A percentile compares a stretch with the other conserved stretches of the same genome.
phyloP scores from a whole-genome alignment of 2,113 vertebrate genomes.

The Ondatra zibethicus region DNA sequence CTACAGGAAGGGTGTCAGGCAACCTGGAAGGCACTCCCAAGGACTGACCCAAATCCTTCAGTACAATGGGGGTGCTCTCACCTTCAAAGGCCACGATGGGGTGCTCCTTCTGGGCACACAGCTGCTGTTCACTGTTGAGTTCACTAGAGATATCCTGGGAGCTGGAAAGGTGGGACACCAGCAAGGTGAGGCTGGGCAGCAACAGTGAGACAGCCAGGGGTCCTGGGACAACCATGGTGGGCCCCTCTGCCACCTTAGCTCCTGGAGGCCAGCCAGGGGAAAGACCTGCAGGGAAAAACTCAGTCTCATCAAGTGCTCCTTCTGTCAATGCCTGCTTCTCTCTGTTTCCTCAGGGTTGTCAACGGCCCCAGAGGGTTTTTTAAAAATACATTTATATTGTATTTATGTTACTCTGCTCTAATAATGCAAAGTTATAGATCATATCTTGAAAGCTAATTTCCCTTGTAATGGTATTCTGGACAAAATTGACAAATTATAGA shows the following conservation, averaged over 20 bases:
- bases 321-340: not conserved
- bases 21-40: not conserved
- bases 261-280: conserved; percentile 87
- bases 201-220: conserved; percentile 88
- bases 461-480: conserved; percentile 62
- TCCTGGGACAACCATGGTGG: conserved; percentile 92
- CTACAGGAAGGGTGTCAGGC: not conserved
- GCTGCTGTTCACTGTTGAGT: conserved; percentile 83
- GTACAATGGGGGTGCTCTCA: conserved; percentile 81
- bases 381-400: conserved; percentile 31
- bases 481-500: conserved; percentile 72
- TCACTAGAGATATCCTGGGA: conserved; percentile 86
- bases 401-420: conserved; percentile 51
- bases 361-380: not conserved
- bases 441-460: conserved; percentile 77
- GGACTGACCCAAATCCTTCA: not conserved
- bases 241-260: conserved; percentile 88
- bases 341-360: fast-evolving
- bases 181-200: conserved; percentile 89
- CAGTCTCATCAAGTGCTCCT: not conserved
- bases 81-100: conserved; percentile 95
- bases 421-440: conserved; percentile 71
- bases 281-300: conserved; percentile 88
- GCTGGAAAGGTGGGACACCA: conserved; percentile 85
- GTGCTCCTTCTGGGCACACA: conserved; percentile 93